Percentiles rank a stretch among this genome's conserved stretches.
phyloP scores from a whole-genome alignment of 2,113 vertebrate genomes.

The Aix galericulata region DNA sequence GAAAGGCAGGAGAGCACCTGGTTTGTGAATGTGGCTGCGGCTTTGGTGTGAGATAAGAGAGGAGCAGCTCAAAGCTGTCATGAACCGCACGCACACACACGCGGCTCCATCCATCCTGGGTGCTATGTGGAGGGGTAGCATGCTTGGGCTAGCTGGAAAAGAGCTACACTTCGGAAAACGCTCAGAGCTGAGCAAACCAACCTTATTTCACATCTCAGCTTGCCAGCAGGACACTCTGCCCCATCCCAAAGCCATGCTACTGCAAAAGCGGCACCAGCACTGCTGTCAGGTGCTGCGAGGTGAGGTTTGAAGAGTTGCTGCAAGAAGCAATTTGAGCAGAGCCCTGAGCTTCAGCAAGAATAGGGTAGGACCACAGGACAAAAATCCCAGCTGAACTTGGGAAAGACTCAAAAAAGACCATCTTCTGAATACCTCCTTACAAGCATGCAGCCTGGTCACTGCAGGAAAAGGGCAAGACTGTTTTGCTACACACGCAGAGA shows the following conservation, averaged over 20 bases:
- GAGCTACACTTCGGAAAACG: accelerated
- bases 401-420: not conserved
- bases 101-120: not conserved
- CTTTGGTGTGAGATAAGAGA: conserved; percentile 57
- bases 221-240: not conserved
- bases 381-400: not conserved
- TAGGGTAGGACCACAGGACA: not conserved
- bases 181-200: not conserved
- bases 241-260: not conserved
- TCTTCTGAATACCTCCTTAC: not conserved
- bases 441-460: accelerated
- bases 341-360: not conserved
- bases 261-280: not conserved
- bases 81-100: not conserved
- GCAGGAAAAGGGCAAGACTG: not conserved
- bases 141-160: not conserved
- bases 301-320: not conserved
- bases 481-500: not conserved
- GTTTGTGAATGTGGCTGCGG: conserved; percentile 52
- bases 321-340: not conserved
- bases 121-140: accelerated
- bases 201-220: not conserved
- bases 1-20: conserved; percentile 43
- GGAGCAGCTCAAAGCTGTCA: conserved; percentile 39
- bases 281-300: not conserved